Conservation (phyloP, 2,797 vertebrate genomes). For the Coregonus sp. region DNA sequence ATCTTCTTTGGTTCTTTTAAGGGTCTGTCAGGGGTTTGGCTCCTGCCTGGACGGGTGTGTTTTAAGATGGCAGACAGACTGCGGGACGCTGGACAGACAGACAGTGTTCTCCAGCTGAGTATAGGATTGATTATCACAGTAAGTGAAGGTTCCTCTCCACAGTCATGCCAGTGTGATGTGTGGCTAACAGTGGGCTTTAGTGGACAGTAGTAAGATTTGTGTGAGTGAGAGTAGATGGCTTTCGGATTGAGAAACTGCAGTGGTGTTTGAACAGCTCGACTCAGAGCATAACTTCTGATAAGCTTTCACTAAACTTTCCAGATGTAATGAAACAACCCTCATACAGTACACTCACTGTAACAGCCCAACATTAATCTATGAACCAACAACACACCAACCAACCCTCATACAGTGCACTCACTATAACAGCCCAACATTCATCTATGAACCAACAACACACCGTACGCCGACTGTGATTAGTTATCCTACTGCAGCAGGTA, state of each 20-base stretch:
- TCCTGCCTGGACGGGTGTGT: slow-evolving; percentile 61
- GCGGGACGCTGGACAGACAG: slow-evolving; percentile 5
- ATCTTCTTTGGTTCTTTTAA: slow-evolving; percentile 46
- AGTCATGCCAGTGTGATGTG: neutral
- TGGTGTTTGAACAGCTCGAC: neutral
- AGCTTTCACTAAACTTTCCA: neutral
- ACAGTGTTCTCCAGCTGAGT: slow-evolving; percentile 11
- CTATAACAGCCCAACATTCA: neutral
- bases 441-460: neutral
- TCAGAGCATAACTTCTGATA: neutral
- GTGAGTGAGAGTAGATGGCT: neutral
- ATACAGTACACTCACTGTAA: slow-evolving; percentile 1
- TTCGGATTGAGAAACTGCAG: neutral
- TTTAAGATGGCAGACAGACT: slow-evolving; percentile 51
- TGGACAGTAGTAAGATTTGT: neutral
- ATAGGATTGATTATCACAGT: neutral
- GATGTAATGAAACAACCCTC: neutral
- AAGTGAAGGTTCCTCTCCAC: slow-evolving; percentile 6
- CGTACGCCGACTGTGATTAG: slow-evolving; percentile 14
- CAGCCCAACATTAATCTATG: neutral
- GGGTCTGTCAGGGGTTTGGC: slow-evolving; percentile 47
- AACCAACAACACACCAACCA: neutral
- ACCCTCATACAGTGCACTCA: neutral
- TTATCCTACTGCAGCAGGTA: neutral
- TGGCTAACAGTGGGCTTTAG: neutral